Percentiles rank a stretch among this genome's conserved stretches.
Conservation (phyloP, 1,140 invertebrate genomes). For the Uloborus diversus region DNA sequence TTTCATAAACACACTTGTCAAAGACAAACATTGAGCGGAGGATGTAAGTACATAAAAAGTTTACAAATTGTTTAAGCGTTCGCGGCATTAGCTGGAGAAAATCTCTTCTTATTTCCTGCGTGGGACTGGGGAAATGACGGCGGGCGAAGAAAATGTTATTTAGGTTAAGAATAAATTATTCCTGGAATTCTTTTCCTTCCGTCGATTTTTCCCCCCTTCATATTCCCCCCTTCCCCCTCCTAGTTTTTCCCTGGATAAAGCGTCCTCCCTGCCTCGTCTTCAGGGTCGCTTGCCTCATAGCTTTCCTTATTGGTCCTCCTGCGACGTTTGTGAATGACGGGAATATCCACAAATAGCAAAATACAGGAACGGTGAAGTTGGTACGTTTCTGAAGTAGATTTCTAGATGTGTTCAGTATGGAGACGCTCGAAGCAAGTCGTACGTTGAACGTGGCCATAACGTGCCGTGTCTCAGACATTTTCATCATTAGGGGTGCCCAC, state of each 20-base stretch:
- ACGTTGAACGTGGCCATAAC: too few relatives aligned
- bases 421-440: too few relatives aligned
- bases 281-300: constrained; percentile 22
- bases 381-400: not conserved
- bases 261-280: not conserved
- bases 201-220: not conserved
- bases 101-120: not conserved
- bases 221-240: not conserved
- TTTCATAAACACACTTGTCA: constrained; percentile 50
- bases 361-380: too few relatives aligned
- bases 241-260: not conserved
- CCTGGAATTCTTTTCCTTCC: constrained; percentile 30
- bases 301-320: constrained; percentile 32
- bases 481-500: too few relatives aligned
- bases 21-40: constrained; percentile 25
- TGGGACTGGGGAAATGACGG: constrained; percentile 7
- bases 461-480: too few relatives aligned
- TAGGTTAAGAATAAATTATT: constrained; percentile 57
- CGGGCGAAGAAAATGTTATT: constrained; percentile 53
- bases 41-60: constrained; percentile 47
- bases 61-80: constrained; percentile 55
- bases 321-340: too few relatives aligned
- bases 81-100: constrained; percentile 24
- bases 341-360: too few relatives aligned
- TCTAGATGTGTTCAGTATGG: too few relatives aligned